Percentiles rank a stretch among this genome's conserved stretches.
These are phyloP conservation scores for Drosophila burlai DNA, from an alignment of 1,140 invertebrate genomes.

Conservation along the genomic window DNA sequence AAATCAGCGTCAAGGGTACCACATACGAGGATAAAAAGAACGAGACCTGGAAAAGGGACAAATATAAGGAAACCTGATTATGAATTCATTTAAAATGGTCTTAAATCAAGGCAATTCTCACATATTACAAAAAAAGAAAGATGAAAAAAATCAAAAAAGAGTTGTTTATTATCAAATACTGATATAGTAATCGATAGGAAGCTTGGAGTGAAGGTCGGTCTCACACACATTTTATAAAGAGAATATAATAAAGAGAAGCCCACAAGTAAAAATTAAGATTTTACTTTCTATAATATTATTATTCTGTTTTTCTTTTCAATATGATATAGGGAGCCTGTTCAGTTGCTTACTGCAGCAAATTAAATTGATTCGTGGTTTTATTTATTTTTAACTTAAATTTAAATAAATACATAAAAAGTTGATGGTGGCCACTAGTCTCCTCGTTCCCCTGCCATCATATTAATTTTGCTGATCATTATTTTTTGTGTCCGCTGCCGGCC, in stretches of 20 bases:
- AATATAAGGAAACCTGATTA: not conserved
- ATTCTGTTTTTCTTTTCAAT: too few species aligned
- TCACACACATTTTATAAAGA: not conserved
- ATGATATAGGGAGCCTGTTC: too few species aligned
- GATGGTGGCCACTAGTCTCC: not conserved
- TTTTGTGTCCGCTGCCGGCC: not conserved
- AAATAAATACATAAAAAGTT: not conserved
- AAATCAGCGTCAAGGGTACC: constrained; percentile 94
- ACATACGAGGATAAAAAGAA: constrained; percentile 95
- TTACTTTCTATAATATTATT: too few species aligned
- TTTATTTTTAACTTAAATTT: not conserved
- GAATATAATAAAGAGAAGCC: too few species aligned
- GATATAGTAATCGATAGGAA: too few species aligned
- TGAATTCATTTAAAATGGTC: not conserved
- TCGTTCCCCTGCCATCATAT: not conserved
- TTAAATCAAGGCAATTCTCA: not conserved
- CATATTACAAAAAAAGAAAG: too few species aligned
- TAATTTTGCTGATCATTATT: constrained; percentile 12
- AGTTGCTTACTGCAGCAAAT: too few species aligned
- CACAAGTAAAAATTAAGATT: not conserved
- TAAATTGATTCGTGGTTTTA: too few species aligned
- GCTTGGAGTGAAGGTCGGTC: too few species aligned
- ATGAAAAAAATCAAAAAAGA: too few species aligned
- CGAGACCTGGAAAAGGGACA: constrained; percentile 87
- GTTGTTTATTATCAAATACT: too few species aligned